These are phyloP conservation scores for Pterocles orientalis DNA, from an alignment of 2,113 vertebrate genomes.

Conservation along the genomic window DNA sequence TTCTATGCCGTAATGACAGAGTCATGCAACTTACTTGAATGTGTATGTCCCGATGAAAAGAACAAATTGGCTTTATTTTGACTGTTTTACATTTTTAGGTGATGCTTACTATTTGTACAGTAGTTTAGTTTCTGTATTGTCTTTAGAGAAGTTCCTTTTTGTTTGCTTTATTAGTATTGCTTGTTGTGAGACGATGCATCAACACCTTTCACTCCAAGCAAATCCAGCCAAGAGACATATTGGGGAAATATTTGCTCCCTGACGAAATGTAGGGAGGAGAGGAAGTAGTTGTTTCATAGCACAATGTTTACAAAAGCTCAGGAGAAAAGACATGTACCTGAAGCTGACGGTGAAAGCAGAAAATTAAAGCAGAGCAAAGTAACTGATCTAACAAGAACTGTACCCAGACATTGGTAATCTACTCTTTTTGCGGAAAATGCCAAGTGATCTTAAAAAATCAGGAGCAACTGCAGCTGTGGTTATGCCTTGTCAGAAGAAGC, in stretches of 20 bases:
- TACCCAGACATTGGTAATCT: neutral
- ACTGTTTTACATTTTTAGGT: neutral
- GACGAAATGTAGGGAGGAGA: neutral
- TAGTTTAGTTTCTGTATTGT: neutral
- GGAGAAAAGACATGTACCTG: neutral
- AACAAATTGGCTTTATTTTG: neutral
- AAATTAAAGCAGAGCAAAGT: neutral
- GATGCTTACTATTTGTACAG: neutral
- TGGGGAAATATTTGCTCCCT: neutral
- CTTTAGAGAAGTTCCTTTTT: neutral
- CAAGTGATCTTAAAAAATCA: neutral
- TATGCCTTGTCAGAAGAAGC: neutral
- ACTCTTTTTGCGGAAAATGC: neutral
- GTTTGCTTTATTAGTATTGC: neutral
- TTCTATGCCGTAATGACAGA: neutral
- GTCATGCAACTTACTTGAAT: neutral
- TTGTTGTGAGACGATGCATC: neutral
- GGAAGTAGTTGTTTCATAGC: neutral
- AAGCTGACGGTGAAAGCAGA: neutral
- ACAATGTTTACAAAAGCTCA: neutral
- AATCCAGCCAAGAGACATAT: neutral
- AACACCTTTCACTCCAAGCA: neutral
- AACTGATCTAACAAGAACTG: neutral
- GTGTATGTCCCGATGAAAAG: neutral
- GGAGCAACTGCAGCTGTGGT: neutral